Conservation (phyloP, 2,888 invertebrate genomes). For the Pardosa pseudoannulata region DNA sequence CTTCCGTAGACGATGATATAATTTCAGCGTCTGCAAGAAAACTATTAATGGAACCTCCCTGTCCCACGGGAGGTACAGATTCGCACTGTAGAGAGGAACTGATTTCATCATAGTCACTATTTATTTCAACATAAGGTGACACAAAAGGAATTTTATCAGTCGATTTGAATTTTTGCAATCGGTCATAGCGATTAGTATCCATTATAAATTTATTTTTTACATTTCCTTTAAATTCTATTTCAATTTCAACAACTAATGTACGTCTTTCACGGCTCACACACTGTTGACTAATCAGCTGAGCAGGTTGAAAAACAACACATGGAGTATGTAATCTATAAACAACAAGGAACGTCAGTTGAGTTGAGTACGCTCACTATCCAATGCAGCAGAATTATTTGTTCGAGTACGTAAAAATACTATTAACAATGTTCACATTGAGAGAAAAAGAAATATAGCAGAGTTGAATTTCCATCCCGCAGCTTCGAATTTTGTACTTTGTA, state of each 20-base stretch:
- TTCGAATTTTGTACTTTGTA: too few species aligned
- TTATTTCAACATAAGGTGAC: slow-evolving; percentile 59
- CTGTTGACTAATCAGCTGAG: background rate
- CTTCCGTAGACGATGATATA: slow-evolving; percentile 25
- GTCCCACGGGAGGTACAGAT: background rate
- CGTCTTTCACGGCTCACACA: background rate
- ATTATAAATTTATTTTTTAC: slow-evolving; percentile 19
- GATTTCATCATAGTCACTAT: background rate
- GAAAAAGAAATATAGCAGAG: too few species aligned
- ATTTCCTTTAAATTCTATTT: background rate
- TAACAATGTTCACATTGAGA: too few species aligned
- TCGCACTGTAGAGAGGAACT: background rate
- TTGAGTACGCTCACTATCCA: background rate
- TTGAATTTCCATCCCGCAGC: too few species aligned
- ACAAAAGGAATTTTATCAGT: background rate
- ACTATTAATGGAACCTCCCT: slow-evolving; percentile 37
- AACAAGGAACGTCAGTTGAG: slow-evolving; percentile 6
- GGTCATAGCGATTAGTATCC: slow-evolving; percentile 6
- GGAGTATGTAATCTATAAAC: background rate
- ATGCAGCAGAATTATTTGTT: too few species aligned
- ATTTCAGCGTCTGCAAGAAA: slow-evolving; percentile 65
- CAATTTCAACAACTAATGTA: background rate
- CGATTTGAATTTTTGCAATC: background rate
- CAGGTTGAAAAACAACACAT: slow-evolving; percentile 1
- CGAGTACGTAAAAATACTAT: too few species aligned